Percentiles rank a stretch among this genome's conserved stretches.
These are phyloP conservation scores for Forficula auricularia DNA, from an alignment of 1,140 invertebrate species.

Conservation along the genomic window DNA sequence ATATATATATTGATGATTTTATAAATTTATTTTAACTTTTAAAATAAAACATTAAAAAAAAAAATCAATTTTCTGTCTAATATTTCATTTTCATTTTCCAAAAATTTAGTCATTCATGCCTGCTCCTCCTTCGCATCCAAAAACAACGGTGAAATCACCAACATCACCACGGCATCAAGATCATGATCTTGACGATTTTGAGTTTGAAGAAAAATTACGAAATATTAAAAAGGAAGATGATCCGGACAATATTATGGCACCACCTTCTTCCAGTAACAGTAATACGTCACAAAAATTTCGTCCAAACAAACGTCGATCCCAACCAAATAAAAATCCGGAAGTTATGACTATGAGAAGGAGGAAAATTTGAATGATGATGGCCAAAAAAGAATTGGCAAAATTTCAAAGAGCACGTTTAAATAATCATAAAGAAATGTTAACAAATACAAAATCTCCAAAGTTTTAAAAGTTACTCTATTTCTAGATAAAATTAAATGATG, in stretches of 20 bases:
- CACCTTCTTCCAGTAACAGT: conserved; percentile 24
- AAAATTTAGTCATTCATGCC: too few species aligned
- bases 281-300: conserved; percentile 21
- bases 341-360: conserved; percentile 60
- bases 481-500: too few species aligned
- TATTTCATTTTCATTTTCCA: too few species aligned
- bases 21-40: too few species aligned
- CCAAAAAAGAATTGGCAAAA: conserved; percentile 84
- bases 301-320: conserved; percentile 13
- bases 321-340: conserved; percentile 48
- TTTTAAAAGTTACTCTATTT: too few species aligned
- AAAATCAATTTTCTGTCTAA: too few species aligned
- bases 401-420: conserved; percentile 70
- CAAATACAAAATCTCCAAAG: conserved; percentile 73
- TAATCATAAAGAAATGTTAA: conserved; percentile 74
- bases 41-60: too few species aligned
- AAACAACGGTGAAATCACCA: neutral
- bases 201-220: conserved; percentile 32
- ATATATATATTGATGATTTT: too few species aligned
- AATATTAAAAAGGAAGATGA: conserved; percentile 39
- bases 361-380: conserved; percentile 76
- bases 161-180: too few species aligned
- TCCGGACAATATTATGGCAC: conserved; percentile 24
- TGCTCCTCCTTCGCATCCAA: too few species aligned
- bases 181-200: conserved; percentile 25